Conservation (phyloP, 2,797 vertebrate genomes). For the Taenioides sp. region DNA sequence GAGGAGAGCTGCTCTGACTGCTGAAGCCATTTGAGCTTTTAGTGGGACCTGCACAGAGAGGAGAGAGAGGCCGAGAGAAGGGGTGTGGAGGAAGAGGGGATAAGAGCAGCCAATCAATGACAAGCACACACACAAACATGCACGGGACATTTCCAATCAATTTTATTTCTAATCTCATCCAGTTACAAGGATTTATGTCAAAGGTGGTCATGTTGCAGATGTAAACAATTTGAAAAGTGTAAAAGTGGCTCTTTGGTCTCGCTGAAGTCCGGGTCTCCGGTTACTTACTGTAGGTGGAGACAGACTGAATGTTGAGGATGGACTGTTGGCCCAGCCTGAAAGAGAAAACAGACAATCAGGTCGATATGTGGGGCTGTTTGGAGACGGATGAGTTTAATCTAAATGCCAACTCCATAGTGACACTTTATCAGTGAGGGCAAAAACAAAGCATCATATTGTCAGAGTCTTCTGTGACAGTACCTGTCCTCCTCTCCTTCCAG, state of each 20-base stretch:
- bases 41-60: slow-evolving; percentile 37
- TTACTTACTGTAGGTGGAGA: slow-evolving; percentile 74
- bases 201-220: neutral
- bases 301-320: slow-evolving; percentile 71
- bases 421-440: neutral
- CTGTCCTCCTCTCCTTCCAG: slow-evolving; percentile 88
- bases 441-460: neutral
- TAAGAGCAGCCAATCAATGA: neutral
- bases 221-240: neutral
- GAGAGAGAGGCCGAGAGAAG: neutral
- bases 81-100: neutral
- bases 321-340: slow-evolving; percentile 76
- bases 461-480: slow-evolving; percentile 39
- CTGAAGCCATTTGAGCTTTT: slow-evolving; percentile 60
- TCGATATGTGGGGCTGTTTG: neutral
- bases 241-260: neutral
- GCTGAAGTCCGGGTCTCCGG: neutral
- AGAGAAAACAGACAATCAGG: neutral
- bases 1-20: slow-evolving; percentile 51
- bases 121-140: neutral
- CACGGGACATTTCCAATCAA: neutral
- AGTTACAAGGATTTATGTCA: neutral
- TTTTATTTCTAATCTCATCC: slow-evolving; percentile 5
- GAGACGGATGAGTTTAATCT: neutral
- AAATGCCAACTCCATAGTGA: neutral